A percentile compares a stretch with the other conserved stretches of the same genome.
phyloP scores from a whole-genome alignment of 2,888 invertebrate species.

The Andrena trimmerana region DNA sequence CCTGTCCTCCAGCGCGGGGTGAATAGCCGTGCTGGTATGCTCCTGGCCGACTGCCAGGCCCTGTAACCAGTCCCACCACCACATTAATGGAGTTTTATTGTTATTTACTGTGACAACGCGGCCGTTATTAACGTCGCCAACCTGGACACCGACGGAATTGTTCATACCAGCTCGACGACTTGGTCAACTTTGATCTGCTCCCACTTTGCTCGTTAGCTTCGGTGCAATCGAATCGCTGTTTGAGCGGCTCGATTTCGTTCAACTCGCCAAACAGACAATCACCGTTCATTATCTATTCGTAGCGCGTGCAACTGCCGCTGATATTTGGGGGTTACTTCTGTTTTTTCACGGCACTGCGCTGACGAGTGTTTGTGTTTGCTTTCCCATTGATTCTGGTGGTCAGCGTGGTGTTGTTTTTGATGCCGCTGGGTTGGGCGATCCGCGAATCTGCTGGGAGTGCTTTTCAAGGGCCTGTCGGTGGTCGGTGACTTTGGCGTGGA shows the following conservation, averaged over 20 bases:
- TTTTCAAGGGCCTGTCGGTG: too few species aligned
- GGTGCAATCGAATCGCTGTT: neutral
- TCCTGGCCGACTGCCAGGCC: constrained; percentile 78
- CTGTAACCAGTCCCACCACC: constrained; percentile 81
- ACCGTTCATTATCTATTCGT: constrained; percentile 7
- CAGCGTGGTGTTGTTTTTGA: neutral
- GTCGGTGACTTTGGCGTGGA: too few species aligned
- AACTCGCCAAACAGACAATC: constrained; percentile 16
- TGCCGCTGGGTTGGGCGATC: neutral
- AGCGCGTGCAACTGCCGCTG: neutral
- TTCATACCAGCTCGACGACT: constrained; percentile 45
- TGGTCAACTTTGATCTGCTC: constrained; percentile 40
- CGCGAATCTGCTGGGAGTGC: too few species aligned
- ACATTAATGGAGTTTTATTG: constrained; percentile 85
- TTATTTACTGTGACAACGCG: constrained; percentile 82
- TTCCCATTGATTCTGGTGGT: neutral
- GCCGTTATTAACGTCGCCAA: constrained; percentile 67
- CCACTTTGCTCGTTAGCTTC: neutral
- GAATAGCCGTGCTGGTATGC: constrained; percentile 78
- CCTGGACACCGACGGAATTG: constrained; percentile 57
- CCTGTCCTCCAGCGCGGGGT: constrained; percentile 69
- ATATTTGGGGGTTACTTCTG: neutral
- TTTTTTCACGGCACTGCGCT: neutral
- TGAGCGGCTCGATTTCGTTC: constrained; percentile 15
- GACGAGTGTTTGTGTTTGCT: neutral